Base-by-base conservation (phyloP, 1,140 invertebrate species). In the Drosophila oshimai region DNA sequence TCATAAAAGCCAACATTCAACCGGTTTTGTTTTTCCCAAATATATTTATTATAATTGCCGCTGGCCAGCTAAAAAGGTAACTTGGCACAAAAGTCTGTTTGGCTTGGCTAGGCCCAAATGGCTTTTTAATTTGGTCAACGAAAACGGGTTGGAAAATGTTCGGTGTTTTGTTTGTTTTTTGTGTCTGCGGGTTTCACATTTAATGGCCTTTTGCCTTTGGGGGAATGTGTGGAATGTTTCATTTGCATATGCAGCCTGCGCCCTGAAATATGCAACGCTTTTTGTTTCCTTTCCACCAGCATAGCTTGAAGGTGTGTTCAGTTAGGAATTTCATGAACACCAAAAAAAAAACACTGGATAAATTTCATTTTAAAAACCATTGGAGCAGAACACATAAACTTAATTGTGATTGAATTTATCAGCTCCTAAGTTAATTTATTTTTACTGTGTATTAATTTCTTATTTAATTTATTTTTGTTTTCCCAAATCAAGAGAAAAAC, bases 181-280 rank as follows among this genome's bases (percentile, higher is more conserved):
- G 61, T 50, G 65, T 69, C 42, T 70, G 46, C 42, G 26, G 34
- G 64, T 36, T 44, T 69, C 41, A 41, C 51, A 33, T 58, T 74
- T 73, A 44, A 67, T 60, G 51, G 47, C 41, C 41, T 50, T 46
- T 61, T 41, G 50, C n/a, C 47, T 37, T 34, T 39, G 31, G 44
- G 36, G 36, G 61, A 53, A 61, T 64, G 51, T 51, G 31, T 46
- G 50, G 36, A 50, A 53, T 49, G 53, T 71, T 61, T 50, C 49
- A 68, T 68, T 68, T 70, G 67, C 61, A 69, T 55, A 42, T 39
- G 42, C 44, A 46, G 28, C 26, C 60, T 42, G 57, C 75, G 65
- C 81, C 75, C 39, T 33, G 51, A 62, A 54, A 50, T 84, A 84
- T 74, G 79, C 79, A 86, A 62, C 12, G 60, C 3, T 44, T 75